Evolutionary conservation across 2,797 vertebrate species (phyloP).

Genomic region (Muraenolepis orangiensis): DNA sequence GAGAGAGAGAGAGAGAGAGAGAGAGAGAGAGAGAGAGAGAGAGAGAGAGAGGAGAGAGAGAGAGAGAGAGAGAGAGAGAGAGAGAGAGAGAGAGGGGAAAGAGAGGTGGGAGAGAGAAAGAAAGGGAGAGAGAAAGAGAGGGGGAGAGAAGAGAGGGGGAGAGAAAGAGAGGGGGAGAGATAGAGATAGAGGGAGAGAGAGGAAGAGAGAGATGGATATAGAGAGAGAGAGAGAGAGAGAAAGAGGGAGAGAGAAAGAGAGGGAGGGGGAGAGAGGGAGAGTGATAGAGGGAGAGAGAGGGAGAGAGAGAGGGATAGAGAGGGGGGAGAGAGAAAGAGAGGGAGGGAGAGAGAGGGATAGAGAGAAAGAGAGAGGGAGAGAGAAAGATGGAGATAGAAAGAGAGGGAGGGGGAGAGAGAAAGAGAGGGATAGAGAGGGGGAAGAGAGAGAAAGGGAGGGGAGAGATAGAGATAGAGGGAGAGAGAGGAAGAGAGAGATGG

Average conservation of each 20-base stretch:
- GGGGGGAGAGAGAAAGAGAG: constrained; percentile 60
- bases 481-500: too few species aligned
- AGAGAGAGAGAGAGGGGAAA: too few species aligned
- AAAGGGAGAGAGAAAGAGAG: too few species aligned
- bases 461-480: too few species aligned
- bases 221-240: constrained; percentile 57
- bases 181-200: too few species aligned
- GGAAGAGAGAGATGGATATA: too few species aligned
- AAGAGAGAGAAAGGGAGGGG: constrained; percentile 32
- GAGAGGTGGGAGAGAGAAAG: too few species aligned
- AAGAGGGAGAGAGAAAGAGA: constrained; percentile 58
- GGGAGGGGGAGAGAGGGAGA: too few species aligned
- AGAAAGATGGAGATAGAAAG: constrained; percentile 58
- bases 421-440: constrained; percentile 40
- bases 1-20: constrained; percentile 58
- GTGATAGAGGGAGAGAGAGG: not conserved
- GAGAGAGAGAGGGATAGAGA: constrained; percentile 46
- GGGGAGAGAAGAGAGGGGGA: too few species aligned
- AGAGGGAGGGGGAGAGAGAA: constrained; percentile 56
- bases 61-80: too few species aligned
- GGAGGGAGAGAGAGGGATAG: constrained; percentile 18
- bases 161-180: too few species aligned
- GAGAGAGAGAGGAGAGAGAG: constrained; percentile 34
- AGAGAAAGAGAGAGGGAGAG: constrained; percentile 31
- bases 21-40: constrained; percentile 5